Evolutionary conservation across 1,140 invertebrate species (phyloP).

Genomic region (Drosophila parabipectinata): DNA sequence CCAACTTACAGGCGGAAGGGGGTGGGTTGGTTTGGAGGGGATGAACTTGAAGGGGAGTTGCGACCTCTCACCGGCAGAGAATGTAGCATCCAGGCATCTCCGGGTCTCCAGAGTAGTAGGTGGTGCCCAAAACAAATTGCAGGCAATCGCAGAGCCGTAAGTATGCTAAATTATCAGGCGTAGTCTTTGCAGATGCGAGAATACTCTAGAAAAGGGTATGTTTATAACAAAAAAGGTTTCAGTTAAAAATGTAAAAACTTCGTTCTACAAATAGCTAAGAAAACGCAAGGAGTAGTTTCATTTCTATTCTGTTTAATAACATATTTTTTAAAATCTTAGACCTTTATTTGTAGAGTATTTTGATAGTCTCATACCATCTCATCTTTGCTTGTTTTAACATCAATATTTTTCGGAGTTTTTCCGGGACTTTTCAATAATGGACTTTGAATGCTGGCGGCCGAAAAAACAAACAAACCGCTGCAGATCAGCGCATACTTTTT

Average conservation of each 20-base stretch:
- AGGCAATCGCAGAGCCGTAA: conserved; percentile 75
- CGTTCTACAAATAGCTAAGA: too few relatives aligned
- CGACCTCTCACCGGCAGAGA: conserved; percentile 64
- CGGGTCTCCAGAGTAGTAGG: conserved; percentile 61
- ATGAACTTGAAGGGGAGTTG: conserved; percentile 22
- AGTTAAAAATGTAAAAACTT: background rate
- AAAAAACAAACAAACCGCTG: conserved; percentile 43
- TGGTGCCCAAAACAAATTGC: conserved; percentile 79
- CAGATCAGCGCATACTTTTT: conserved; percentile 7
- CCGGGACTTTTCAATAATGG: conserved; percentile 73
- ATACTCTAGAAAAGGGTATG: conserved; percentile 19
- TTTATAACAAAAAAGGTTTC: background rate
- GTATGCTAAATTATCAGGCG: conserved; percentile 79
- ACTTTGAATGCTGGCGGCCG: conserved; percentile 56
- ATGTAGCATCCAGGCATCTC: conserved; percentile 21
- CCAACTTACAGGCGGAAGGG: conserved; percentile 24
- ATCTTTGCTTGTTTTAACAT: conserved; percentile 7
- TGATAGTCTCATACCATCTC: background rate
- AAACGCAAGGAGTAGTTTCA: too few relatives aligned
- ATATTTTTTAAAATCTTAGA: background rate
- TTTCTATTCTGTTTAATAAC: background rate
- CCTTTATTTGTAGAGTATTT: conserved; percentile 1
- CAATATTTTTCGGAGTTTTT: conserved; percentile 56
- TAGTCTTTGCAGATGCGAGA: conserved; percentile 50
- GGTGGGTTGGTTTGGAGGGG: background rate